Evolutionary conservation across 2,888 invertebrate genomes (phyloP), one percentile per base, ranked within the genome.

Genomic region (Drosophila paracracens): DNA sequence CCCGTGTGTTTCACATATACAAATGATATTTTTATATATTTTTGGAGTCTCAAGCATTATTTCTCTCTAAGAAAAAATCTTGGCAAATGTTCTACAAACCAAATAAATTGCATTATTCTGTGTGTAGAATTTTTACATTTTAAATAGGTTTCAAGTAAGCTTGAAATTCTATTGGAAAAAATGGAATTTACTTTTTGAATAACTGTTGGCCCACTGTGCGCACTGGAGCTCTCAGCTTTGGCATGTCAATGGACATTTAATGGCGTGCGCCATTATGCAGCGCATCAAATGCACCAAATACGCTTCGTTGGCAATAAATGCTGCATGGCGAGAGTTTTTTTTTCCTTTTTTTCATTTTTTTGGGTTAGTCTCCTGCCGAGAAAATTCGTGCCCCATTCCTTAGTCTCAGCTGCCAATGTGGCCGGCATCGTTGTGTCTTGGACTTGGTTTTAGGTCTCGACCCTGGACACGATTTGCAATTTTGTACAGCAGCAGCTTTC

Each of bases 201-300:
- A 50, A 1, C 2, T 27, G 16, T 56, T 13, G 10, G 8, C 0
- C 70, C 88, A 85, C 79, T 79, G 89, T 90, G 58, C 72, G n/a
- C 38, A 38, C 38, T 54, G 66, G 58, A 61, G 50, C 18, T 18
- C 27, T 50, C 18, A n/a, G 73, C 31, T 48, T 62, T 69, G 90
- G 84, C 84, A 90, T 91, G 88, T 89, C 89, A 91, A 91, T 90
- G 89, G 91, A 91, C 91, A 90, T 91, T 90, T 90, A 90, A 90
- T 90, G 89, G 91, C 90, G 78, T 79, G 74, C 70, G 75, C 89
- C 91, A 90, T 90, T 90, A 91, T 91, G 91, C 91, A 91, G 82
- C 88, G 88, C 89, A 91, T 90, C 89, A 91, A 91, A 91, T 89
- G 91, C 88, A 84, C 91, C 91, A 91, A 89, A 88, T 91, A 91